phyloP scores from a whole-genome alignment of 2,797 vertebrate species.

The Sebastes trivittatus region DNA sequence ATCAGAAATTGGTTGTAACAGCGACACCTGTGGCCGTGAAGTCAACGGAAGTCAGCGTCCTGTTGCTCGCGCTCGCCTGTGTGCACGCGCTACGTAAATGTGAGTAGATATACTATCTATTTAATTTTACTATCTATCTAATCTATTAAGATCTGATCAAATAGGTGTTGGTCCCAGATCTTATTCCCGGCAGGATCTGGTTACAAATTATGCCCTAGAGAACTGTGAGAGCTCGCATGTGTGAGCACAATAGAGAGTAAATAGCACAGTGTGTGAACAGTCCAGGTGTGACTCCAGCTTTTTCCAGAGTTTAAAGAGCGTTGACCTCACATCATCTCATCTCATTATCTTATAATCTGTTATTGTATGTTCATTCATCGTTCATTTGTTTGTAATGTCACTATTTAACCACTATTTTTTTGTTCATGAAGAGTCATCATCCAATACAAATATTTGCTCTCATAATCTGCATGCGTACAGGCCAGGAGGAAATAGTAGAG shows the following conservation, averaged over 20 bases:
- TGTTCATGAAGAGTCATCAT: slow-evolving; percentile 30
- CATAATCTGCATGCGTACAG: not conserved
- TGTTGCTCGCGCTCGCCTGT: too few relatives aligned
- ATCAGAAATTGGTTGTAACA: too few relatives aligned
- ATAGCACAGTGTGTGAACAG: slow-evolving; percentile 56
- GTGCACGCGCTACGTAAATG: too few relatives aligned
- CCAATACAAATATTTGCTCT: slow-evolving; percentile 28
- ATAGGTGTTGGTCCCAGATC: not conserved
- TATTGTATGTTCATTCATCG: slow-evolving; percentile 20
- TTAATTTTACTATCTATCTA: too few relatives aligned
- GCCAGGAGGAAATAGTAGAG: not conserved
- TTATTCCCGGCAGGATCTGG: not conserved
- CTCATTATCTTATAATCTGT: slow-evolving; percentile 9
- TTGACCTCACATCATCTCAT: not conserved
- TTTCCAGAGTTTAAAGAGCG: slow-evolving; percentile 26
- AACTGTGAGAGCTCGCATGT: slow-evolving; percentile 1
- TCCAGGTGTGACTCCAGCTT: slow-evolving; percentile 63
- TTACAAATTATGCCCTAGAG: not conserved
- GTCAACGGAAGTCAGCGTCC: too few relatives aligned
- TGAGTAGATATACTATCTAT: too few relatives aligned
- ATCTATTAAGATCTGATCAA: too few relatives aligned
- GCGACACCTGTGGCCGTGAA: too few relatives aligned
- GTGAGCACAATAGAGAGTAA: slow-evolving; percentile 47
- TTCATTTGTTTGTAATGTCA: slow-evolving; percentile 17
- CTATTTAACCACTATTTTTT: not conserved